Evolutionary conservation across 2,888 invertebrate species (phyloP).

Genomic region (Cryptocephalus moraei): DNA sequence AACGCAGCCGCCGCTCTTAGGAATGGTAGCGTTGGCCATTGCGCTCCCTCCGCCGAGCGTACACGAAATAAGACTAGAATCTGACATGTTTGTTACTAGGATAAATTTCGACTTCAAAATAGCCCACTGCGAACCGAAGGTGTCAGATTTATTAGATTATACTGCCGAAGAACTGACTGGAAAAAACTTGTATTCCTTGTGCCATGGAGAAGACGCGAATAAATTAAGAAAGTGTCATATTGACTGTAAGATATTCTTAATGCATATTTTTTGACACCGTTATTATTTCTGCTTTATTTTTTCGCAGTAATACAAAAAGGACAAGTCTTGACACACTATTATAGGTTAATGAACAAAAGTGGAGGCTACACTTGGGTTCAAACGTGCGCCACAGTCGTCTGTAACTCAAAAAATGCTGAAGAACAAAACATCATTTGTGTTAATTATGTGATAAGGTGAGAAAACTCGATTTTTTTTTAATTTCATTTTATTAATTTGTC

Average conservation of each 20-base stretch:
- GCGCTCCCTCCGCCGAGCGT: conserved; percentile 95
- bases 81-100: conserved; percentile 93
- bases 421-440: conserved; percentile 97
- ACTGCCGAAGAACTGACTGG: conserved; percentile 88
- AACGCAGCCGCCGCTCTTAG: conserved; percentile 75
- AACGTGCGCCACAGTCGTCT: conserved; percentile 93
- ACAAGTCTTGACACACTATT: conserved; percentile 92
- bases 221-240: conserved; percentile 89
- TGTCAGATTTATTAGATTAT: conserved; percentile 87
- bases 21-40: conserved; percentile 92
- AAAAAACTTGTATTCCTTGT: conserved; percentile 85
- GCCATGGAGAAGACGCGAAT: conserved; percentile 92
- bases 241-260: conserved; percentile 65
- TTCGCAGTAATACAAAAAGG: conserved; percentile 89
- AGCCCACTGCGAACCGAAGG: conserved; percentile 95
- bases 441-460: conserved; percentile 91
- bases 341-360: conserved; percentile 89
- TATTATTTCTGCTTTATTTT: conserved; percentile 7
- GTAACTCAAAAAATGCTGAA: conserved; percentile 90
- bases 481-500: no score
- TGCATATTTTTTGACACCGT: not conserved
- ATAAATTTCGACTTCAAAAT: conserved; percentile 93
- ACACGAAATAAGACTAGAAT: conserved; percentile 90
- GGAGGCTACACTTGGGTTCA: conserved; percentile 97
- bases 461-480: not conserved